These are phyloP conservation scores for Exephanes ischioxanthus DNA, from an alignment of 2,888 invertebrate species.

Conservation along the genomic window DNA sequence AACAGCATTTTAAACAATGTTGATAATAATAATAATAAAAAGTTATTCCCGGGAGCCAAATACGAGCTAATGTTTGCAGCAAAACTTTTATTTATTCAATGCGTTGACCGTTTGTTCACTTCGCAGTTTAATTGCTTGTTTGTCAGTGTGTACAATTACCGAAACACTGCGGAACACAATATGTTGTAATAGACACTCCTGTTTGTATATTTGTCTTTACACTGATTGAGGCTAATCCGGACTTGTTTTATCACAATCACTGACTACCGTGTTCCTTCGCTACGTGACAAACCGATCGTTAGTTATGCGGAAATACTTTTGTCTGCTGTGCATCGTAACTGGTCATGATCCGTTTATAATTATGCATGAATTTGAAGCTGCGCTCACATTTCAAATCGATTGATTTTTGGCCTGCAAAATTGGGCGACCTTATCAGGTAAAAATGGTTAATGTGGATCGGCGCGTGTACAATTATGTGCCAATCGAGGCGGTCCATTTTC, in stretches of 20 bases:
- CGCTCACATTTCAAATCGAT: too few species aligned
- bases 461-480: too few species aligned
- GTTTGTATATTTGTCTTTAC: constrained; percentile 21
- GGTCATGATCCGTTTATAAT: too few species aligned
- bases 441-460: too few species aligned
- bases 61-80: neutral
- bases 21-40: neutral
- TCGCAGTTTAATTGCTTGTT: constrained; percentile 23
- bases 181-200: constrained; percentile 4
- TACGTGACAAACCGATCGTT: neutral
- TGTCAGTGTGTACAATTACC: constrained; percentile 16
- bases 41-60: neutral
- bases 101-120: constrained; percentile 4
- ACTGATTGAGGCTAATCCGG: constrained; percentile 43
- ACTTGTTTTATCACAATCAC: constrained; percentile 21
- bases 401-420: too few species aligned
- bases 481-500: too few species aligned
- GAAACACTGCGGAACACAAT: constrained; percentile 13
- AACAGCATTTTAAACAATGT: neutral
- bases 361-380: too few species aligned
- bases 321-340: too few species aligned
- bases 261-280: neutral
- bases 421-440: too few species aligned
- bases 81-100: neutral
- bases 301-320: neutral